Evolutionary conservation across 1,140 invertebrate species (phyloP).

Genomic region (Aphidius gifuensis): DNA sequence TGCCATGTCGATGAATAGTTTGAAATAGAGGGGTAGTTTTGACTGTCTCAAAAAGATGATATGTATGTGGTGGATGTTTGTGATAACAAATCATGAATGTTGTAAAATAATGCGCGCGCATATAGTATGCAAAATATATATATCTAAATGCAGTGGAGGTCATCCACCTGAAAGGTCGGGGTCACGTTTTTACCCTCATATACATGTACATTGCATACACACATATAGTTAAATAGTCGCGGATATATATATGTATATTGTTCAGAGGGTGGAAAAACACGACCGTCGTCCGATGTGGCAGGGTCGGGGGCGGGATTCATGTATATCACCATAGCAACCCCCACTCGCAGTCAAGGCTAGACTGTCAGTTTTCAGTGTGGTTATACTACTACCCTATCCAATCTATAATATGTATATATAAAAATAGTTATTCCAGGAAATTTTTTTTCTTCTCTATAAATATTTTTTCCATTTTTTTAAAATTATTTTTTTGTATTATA

Average conservation of each 20-base stretch:
- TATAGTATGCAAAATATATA: constrained; percentile 12
- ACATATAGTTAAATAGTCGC: constrained; percentile 2
- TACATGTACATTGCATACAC: neutral
- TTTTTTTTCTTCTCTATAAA: too few relatives aligned
- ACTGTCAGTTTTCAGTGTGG: constrained; percentile 39
- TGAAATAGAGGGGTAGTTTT: constrained; percentile 8
- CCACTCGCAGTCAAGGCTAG: constrained; percentile 53
- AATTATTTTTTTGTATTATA: too few relatives aligned
- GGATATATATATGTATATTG: neutral
- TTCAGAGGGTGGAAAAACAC: constrained; percentile 28
- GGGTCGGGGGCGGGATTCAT: constrained; percentile 24
- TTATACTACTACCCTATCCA: constrained; percentile 9
- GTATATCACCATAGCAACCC: constrained; percentile 53
- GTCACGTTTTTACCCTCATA: constrained; percentile 46
- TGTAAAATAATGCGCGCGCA: constrained; percentile 38
- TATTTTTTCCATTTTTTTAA: too few relatives aligned
- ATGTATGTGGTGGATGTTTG: constrained; percentile 19
- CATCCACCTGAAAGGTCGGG: constrained; percentile 57
- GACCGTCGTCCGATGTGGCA: constrained; percentile 23
- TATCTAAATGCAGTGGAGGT: constrained; percentile 49
- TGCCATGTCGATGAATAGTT: neutral
- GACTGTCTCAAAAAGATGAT: constrained; percentile 20
- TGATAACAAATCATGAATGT: too few relatives aligned
- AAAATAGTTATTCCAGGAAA: neutral
- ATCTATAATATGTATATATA: neutral